Base-by-base conservation (phyloP, 2,113 vertebrate species). In the Montifringilla adamsi region DNA sequence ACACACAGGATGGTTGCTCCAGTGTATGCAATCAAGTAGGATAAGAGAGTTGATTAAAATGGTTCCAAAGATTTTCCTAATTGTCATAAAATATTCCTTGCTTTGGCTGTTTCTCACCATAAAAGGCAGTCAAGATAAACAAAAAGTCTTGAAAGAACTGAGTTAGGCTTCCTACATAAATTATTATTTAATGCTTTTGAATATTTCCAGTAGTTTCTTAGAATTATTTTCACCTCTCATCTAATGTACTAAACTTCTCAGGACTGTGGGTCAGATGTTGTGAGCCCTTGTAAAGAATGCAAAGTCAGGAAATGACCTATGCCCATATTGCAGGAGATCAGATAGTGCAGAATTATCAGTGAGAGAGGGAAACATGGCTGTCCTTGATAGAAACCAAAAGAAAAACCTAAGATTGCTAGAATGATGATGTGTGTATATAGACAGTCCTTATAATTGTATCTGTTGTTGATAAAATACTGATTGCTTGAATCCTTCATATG, bases 11-110 rank as follows among this genome's bases (percentile, higher is more conserved):
- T 87, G 70, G 83, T 84, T 88, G 12, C 73, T 96, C 88, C 89
- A 82, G 82, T 93, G n/a, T 84, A 79, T 88, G 74, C 70, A 93
- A 92, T 84, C 74, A 87, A 89, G 44, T 66, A 94, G 80, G 44
- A 90, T 89, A 95, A 93, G 43, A 93, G 16, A 89, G 73, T 81
- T 91, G 81, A 95, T 97, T 97, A 93, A 97, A 97, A 96, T 84
- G 60, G 63, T 95, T 82, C 56, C 33, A 55, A 66, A 96, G 91
- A 82, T 86, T 41, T 82, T 91, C 53, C 53, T 73, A 60, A 77
- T 60, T 18, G 3, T 35, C 9, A 30, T 77, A 59, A 94, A 78
- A 72, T 90, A 76, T 72, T 91, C 49, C 26, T 87, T 93, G 39
- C 62, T 95, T 91, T 89, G 44, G n/a, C 58, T 89, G 26, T 63